These are phyloP conservation scores for Drosophila infuscata DNA, from an alignment of 2,888 invertebrate species.

Conservation along the genomic window DNA sequence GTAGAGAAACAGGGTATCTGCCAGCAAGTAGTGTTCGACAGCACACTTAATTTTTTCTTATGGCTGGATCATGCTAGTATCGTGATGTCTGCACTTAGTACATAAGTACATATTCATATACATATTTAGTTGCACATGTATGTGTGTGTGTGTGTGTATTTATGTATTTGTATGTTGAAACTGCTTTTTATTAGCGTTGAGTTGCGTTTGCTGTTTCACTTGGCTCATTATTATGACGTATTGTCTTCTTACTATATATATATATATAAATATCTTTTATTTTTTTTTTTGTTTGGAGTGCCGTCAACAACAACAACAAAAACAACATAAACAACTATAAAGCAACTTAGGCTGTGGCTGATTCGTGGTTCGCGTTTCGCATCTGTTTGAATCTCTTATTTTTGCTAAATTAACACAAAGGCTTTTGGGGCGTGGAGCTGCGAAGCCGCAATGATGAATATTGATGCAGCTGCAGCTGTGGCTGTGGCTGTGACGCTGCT, in stretches of 20 bases:
- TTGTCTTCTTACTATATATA: conserved; percentile 40
- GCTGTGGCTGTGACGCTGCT: conserved; percentile 9
- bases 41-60: conserved; percentile 8
- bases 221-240: conserved; percentile 73
- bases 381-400: conserved; percentile 51
- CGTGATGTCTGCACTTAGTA: conserved; percentile 51
- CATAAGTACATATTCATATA: neutral
- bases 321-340: conserved; percentile 20
- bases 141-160: conserved; percentile 2
- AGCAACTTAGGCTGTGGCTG: conserved; percentile 32
- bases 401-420: conserved; percentile 66
- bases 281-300: conserved; percentile 6
- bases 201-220: conserved; percentile 53
- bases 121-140: neutral
- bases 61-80: conserved; percentile 37
- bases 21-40: neutral
- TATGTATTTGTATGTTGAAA: conserved; percentile 47
- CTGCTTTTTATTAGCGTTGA: conserved; percentile 54
- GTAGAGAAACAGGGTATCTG: conserved; percentile 12
- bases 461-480: conserved; percentile 47
- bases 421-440: conserved; percentile 39
- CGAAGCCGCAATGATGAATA: conserved; percentile 31
- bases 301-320: conserved; percentile 22
- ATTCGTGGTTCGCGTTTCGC: conserved; percentile 53
- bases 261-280: neutral